Conservation (phyloP, 1,140 invertebrate genomes). For the Dreissena rostriformis region DNA sequence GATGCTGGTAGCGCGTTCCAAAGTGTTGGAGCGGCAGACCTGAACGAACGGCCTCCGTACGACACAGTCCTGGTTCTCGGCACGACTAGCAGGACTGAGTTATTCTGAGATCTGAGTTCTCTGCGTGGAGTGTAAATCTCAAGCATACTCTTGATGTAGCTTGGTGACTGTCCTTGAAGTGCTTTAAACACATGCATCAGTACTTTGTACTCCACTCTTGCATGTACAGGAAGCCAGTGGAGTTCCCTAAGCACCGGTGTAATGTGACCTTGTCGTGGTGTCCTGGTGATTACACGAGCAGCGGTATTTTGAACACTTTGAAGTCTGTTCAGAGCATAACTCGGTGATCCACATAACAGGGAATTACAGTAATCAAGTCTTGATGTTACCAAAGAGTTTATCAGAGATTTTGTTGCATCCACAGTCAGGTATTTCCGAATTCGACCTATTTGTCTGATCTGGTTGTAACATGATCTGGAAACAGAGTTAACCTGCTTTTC, state of each 20-base stretch:
- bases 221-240: constrained; percentile 16
- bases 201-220: constrained; percentile 22
- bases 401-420: constrained; percentile 6
- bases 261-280: constrained; percentile 3
- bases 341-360: background rate
- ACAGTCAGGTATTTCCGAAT: background rate
- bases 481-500: constrained; percentile 2
- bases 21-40: too few relatives aligned
- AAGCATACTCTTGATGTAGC: background rate
- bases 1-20: too few relatives aligned
- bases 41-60: too few relatives aligned
- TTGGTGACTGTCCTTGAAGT: constrained; percentile 28
- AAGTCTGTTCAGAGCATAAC: background rate
- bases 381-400: constrained; percentile 17
- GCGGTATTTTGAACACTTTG: constrained; percentile 31
- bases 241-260: constrained; percentile 25
- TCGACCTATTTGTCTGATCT: background rate
- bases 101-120: too few relatives aligned
- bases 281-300: constrained; percentile 25
- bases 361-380: constrained; percentile 20
- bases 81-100: too few relatives aligned
- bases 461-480: background rate
- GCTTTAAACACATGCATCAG: constrained; percentile 9
- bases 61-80: too few relatives aligned
- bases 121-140: too few relatives aligned